Base-by-base conservation (phyloP, 1,140 invertebrate genomes). In the Orchestia grillus region DNA sequence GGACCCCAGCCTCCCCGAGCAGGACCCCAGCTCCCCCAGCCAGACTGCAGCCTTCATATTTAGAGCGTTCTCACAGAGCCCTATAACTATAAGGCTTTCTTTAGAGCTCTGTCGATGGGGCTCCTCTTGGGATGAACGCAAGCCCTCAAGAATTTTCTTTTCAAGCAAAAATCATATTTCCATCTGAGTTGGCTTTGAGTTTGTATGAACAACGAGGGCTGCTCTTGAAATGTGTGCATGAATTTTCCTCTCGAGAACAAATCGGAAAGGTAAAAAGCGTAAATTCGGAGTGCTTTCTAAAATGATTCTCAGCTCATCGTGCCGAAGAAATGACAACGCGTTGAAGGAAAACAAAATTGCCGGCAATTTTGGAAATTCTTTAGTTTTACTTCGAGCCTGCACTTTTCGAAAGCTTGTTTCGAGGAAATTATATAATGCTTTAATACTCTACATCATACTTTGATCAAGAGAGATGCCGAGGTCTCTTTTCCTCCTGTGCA, bases 11-110 rank as follows among this genome's bases (percentile, higher is more conserved):
- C 36, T 36, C 62, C 62, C 62, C 62, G 1, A 36, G 62, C 11
- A 36, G 28, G 28, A 15, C 28, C 62, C 28, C 28, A 36, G 11
- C 62, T 77, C 28, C 28, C 62, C 62, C 62, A 3, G 62, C 62
- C 11, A 36, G 62, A 77, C 62, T 36, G 1, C 62, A 53, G 47
- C 62, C 47, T 53, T 53, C 47, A 53, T 53, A 53, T 53, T 53
- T 53, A 77, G 62, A 36, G 36, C 62, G 11, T 77, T 36, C 62
- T 77, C 62, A 77, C 62, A 77, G 15, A 23, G 62, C 62, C 47
- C 62, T 77, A 77, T 77, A 77, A 77, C 62, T 77, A 77, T 77
- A 36, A 77, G 62, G 62, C 62, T 77, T 77, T 77, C 62, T 77
- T 77, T 77, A 77, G 62, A 1, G 62, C 62, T 23, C 62, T 77